A percentile compares a stretch with the other conserved stretches of the same genome.
These are phyloP conservation scores for Spilarctia lutea DNA, from an alignment of 2,888 invertebrate species.

Conservation along the genomic window DNA sequence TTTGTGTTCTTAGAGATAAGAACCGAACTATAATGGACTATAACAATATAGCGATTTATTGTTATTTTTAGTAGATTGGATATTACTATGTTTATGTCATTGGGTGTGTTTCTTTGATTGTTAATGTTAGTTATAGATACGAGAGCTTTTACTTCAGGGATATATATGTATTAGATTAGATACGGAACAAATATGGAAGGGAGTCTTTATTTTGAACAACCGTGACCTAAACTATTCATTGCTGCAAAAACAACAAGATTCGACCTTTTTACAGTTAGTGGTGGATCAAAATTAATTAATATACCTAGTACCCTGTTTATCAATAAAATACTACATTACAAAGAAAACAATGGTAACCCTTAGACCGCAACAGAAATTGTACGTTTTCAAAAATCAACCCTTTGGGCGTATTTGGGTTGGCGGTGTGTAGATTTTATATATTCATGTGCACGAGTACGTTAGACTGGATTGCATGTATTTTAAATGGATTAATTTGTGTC, in stretches of 20 bases:
- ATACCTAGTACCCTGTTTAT: constrained; percentile 1
- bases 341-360: constrained; percentile 40
- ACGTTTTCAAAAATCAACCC: constrained; percentile 53
- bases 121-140: not conserved
- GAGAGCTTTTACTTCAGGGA: not conserved
- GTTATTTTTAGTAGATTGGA: not conserved
- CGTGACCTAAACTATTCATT: not conserved
- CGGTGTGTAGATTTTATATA: constrained; percentile 60
- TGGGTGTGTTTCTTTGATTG: not conserved
- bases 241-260: not conserved
- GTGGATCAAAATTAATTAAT: constrained; percentile 1
- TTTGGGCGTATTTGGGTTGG: constrained; percentile 47
- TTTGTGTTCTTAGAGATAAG: not conserved
- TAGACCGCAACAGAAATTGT: constrained; percentile 45
- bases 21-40: not conserved
- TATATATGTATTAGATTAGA: not conserved
- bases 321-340: constrained; percentile 18
- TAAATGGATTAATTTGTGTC: constrained; percentile 74
- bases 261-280: not conserved
- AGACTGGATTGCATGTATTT: constrained; percentile 65
- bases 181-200: not conserved
- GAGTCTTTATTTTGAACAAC: not conserved
- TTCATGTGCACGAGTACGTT: constrained; percentile 59
- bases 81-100: not conserved
- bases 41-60: not conserved